Base-by-base conservation (phyloP, 1,140 invertebrate genomes). In the Ylistrum balloti region DNA sequence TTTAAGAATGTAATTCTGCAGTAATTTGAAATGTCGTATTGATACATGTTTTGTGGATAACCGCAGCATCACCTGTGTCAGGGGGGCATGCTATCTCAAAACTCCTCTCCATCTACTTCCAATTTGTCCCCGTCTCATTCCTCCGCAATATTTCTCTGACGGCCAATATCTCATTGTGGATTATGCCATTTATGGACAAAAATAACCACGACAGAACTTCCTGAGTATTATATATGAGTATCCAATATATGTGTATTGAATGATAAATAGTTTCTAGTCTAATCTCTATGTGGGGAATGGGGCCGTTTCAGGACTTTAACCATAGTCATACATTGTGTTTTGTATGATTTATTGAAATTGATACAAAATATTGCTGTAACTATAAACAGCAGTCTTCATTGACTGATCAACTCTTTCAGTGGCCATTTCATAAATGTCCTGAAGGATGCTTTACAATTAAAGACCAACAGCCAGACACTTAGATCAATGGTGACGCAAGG, bases 141-240 rank as follows among this genome's bases (percentile, higher is more conserved):
- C 56, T 28, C 56, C 22, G 56, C n/a, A 28, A 74, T 74, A 74
- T 74, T 74, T 74, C 56, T 74, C 56, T 74, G 56, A 74, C n/a
- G 56, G 56, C 56, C 22, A 11, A 74, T 74, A 74, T 74, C 56
- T 74, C 56, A 74, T 74, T 74, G 56, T 74, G 56, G 56, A 74
- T 74, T 74, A 74, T 74, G 22, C 56, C 56, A 74, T 74, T 74
- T 74, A 74, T 74, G 56, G 56, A 74, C 9, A 74, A n/a, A 74
- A 74, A 74, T 74, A n/a, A 74, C 56, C 56, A 74, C 22, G 5
- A 74, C 15, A 5, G 15, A 74, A 74, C 56, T 17, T 74, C 28
- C 1, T 7, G 56, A 74, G n/a, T 74, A 74, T 74, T 74, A 74
- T 74, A 74, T 74, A 74, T 11, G 56, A n/a, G 22, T 74, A 74